Evolutionary conservation across 2,888 invertebrate genomes (phyloP), one percentile per base, ranked within the genome.

Genomic region (Junonia oenone): DNA sequence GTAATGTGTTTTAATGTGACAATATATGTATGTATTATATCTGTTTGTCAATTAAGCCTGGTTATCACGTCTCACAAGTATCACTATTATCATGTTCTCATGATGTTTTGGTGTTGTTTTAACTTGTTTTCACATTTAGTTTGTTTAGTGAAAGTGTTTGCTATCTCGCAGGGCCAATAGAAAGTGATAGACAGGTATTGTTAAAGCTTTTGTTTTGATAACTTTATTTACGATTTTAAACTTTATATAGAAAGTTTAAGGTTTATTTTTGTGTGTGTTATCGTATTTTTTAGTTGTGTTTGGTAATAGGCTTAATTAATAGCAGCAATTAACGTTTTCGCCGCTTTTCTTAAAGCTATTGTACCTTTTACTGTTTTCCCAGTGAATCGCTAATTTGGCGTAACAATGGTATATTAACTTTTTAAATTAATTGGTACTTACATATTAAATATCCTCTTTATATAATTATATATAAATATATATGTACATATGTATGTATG

Each of bases 81-180:
- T 40, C 22, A 0, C 2, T 40, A 5, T 11, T 40, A 40, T 19
- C 38, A 40, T 11, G 14, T 15, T 19, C 37, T 17, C 17, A 17
- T 11, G 38, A 40, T 19, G 9, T n/a, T 15, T 15, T 40, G 17
- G 3, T 22, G 43, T 2, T 43, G 15, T 43, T 48, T 49, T 48
- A 55, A 17, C 29, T 37, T 29, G 27, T 45, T 53, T 55, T 19
- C 43, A 33, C 55, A 45, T 11, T 43, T 4, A 17, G 38, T 45
- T 54, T 46, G 46, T 57, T 51, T n/a, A 53, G 63, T 62, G 63
- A 63, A 63, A 63, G 63, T 61, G 43, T 45, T 35, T 45, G 46
- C 6, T 35, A 51, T 51, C 52, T 52, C 56, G 45, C 38, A 61
- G 61, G 61, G 61, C 54, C 57, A 48, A 49, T 61, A 55, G 63